A percentile compares a stretch with the other conserved stretches of the same genome.
These are phyloP conservation scores for Tragelaphus imberbis DNA, from an alignment of 2,113 vertebrate species.

Conservation along the genomic window DNA sequence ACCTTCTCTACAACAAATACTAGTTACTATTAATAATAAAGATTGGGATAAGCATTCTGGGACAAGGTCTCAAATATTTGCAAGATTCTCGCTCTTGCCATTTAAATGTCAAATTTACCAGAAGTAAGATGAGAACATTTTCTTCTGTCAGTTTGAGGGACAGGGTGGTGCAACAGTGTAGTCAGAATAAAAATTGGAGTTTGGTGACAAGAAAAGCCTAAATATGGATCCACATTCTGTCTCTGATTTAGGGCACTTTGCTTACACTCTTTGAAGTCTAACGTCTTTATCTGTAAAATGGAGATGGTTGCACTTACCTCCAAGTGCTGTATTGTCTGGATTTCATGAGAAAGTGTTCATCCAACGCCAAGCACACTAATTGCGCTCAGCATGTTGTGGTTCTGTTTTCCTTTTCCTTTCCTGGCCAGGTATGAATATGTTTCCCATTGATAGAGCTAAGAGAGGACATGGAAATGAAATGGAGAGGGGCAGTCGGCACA, in stretches of 20 bases:
- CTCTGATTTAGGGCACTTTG: background rate
- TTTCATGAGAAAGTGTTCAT: background rate
- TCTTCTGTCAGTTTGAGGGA: background rate
- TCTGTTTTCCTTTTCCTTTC: background rate
- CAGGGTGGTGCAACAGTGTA: background rate
- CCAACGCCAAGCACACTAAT: background rate
- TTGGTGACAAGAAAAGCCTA: background rate
- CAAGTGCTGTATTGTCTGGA: background rate
- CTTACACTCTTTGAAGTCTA: background rate
- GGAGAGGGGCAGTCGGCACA: fast-evolving
- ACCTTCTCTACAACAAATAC: background rate
- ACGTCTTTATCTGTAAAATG: background rate
- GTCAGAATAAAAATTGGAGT: background rate
- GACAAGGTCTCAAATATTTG: background rate
- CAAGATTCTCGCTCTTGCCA: background rate
- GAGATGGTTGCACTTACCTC: background rate
- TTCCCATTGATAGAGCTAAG: background rate
- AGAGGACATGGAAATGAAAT: background rate
- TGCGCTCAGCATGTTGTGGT: background rate
- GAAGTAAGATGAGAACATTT: background rate
- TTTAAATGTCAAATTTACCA: background rate
- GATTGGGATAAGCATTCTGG: background rate
- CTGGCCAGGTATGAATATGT: background rate
- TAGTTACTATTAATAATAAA: background rate
- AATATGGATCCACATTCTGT: background rate